Evolutionary conservation across 2,113 vertebrate genomes (phyloP), one percentile per base, ranked within the genome.

Genomic region (Chlorodrepanis virens): DNA sequence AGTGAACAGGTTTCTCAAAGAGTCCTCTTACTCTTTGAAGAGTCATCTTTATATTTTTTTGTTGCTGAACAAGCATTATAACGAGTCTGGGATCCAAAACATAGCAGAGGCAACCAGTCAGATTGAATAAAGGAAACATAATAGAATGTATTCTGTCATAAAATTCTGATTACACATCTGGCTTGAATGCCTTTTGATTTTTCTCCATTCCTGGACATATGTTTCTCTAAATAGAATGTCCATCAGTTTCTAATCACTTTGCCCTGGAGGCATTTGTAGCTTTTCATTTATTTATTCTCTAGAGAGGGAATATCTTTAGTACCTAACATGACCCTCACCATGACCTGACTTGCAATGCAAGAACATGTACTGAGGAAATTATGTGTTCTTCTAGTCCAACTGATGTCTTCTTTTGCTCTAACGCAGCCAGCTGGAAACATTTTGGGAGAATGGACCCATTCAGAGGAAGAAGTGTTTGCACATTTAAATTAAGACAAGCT

Each of bases 401-500:
- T 77, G 45, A 91, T 91, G 85, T 90, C 90, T 94, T 94, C 93
- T 93, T 95, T 96, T 93, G 61, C 91, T 93, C 47, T 80, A 74
- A 87, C 75, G 59, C 11, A 10, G 64, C 29, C 96, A 97, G 96
- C 82, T 97, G 96, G 96, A 96, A 96, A 80, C 63, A 90, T 74
- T 97, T 97, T 91, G 1, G 2, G 70, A 97, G 87, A 96, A 95
- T 79, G 37, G 72, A 91, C 70, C 74, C 87, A 91, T 94, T 96
- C 90, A 95, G 78, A 91, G 49, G 39, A 97, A 94, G 87, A 92
- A 95, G 71, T 72, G 87, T 91, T 96, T 94, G 82, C 79, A 93
- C 71, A 93, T 87, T 77, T 91, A 94, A 93, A 97, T 90, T 90
- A 75, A 95, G 93, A 93, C 82, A 96, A 97, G 87, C 87, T 97